Conservation (phyloP, 2,113 vertebrate species). For the Cyprinodon variegatus region DNA sequence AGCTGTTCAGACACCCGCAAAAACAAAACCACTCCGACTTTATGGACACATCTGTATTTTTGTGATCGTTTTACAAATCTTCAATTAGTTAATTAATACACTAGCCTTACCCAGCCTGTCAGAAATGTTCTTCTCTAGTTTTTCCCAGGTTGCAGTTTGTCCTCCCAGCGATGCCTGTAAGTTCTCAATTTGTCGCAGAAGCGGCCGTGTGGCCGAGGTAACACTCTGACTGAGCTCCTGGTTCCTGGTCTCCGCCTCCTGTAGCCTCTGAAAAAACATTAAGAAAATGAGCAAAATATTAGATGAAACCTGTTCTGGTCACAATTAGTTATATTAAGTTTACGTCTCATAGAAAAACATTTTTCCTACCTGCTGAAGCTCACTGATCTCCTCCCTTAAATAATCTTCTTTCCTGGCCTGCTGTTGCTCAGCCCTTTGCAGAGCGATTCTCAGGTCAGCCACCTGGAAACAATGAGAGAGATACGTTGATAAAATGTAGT, state of each 20-base stretch:
- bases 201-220: conserved; percentile 91
- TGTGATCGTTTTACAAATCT: neutral
- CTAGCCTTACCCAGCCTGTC: conserved; percentile 88
- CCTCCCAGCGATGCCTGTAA: conserved; percentile 91
- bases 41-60: neutral
- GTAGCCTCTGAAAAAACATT: conserved; percentile 84
- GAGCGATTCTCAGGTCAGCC: conserved; percentile 88
- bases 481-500: neutral
- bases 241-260: conserved; percentile 92
- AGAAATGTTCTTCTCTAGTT: conserved; percentile 94
- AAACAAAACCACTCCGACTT: neutral
- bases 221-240: conserved; percentile 96
- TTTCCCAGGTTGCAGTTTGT: conserved; percentile 94
- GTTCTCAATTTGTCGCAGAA: conserved; percentile 96
- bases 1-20: conserved; percentile 64
- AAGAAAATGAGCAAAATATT: neutral
- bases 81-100: neutral
- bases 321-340: neutral
- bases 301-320: neutral
- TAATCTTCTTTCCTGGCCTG: conserved; percentile 96
- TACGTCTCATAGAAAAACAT: neutral
- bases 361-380: conserved; percentile 90
- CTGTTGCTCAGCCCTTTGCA: conserved; percentile 93
- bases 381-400: conserved; percentile 92
- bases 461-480: conserved; percentile 78